Conservation (phyloP, 2,113 vertebrate species). For the Etheostoma spectabile region DNA sequence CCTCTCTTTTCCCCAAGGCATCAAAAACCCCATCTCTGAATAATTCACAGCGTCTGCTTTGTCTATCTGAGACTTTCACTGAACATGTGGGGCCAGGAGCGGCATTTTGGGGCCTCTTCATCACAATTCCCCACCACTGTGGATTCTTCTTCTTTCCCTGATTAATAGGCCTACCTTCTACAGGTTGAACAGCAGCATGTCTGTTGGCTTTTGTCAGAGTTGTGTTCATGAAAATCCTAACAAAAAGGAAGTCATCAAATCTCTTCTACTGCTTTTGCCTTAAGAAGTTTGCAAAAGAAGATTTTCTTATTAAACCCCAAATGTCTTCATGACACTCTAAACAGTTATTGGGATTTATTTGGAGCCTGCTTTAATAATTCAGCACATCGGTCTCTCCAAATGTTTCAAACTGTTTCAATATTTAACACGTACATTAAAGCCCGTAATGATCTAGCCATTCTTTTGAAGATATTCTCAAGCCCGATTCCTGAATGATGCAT, state of each 20-base stretch:
- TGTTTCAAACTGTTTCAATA: conserved; percentile 39
- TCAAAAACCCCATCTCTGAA: conserved; percentile 66
- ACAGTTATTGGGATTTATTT: conserved; percentile 37
- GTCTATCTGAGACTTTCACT: conserved; percentile 68
- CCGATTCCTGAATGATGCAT: conserved; percentile 35
- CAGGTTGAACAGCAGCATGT: neutral
- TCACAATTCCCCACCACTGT: conserved; percentile 54
- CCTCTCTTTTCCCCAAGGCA: conserved; percentile 44
- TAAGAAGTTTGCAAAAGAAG: neutral
- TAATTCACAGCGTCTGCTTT: conserved; percentile 74
- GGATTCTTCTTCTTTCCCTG: neutral
- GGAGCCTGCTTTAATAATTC: conserved; percentile 55
- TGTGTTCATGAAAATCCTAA: neutral
- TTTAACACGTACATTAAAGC: conserved; percentile 35
- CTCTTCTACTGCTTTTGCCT: neutral
- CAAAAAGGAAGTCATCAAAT: conserved; percentile 5
- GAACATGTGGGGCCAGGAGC: conserved; percentile 39
- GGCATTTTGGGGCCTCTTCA: conserved; percentile 41
- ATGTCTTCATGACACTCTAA: neutral
- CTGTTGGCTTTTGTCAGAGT: neutral
- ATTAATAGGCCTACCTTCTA: neutral
- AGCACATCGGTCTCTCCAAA: conserved; percentile 36
- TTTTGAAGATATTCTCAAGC: conserved; percentile 63
- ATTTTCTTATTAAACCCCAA: neutral
- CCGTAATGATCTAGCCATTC: conserved; percentile 42